A percentile compares a stretch with the other conserved stretches of the same genome.
phyloP scores from a whole-genome alignment of 1,140 invertebrate species.

The Procambarus virginalis region DNA sequence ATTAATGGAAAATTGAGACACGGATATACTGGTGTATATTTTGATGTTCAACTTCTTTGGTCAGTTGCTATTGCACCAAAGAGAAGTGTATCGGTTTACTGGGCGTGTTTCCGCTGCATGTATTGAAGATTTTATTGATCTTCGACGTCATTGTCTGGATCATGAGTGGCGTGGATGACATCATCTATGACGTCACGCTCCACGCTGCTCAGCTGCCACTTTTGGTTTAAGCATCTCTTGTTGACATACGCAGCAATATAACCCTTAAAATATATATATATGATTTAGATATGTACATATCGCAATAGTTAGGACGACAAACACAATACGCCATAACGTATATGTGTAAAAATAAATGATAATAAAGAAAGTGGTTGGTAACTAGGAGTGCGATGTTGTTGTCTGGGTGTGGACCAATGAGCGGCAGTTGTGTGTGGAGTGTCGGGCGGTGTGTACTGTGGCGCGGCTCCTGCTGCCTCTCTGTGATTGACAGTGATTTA shows the following conservation, averaged over 20 bases:
- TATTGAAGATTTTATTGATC: conserved; percentile 45
- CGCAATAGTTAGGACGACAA: neutral
- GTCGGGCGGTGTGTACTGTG: neutral
- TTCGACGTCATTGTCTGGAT: conserved; percentile 51
- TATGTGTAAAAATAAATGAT: neutral
- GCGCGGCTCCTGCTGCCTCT: neutral
- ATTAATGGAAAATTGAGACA: too few species aligned
- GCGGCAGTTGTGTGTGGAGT: conserved; percentile 37
- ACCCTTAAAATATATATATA: neutral
- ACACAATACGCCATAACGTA: neutral
- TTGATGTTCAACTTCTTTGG: too few species aligned
- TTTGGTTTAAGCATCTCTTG: neutral
- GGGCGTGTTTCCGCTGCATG: conserved; percentile 1
- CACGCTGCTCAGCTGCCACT: neutral
- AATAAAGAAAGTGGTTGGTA: neutral
- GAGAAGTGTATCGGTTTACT: neutral
- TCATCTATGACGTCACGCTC: conserved; percentile 47
- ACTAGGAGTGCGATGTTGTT: conserved; percentile 9
- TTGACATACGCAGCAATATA: neutral
- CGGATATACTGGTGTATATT: too few species aligned
- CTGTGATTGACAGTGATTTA: conserved; percentile 13
- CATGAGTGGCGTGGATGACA: conserved; percentile 48
- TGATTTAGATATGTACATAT: neutral
- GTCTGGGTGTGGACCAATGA: conserved; percentile 46
- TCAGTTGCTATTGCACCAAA: neutral